phyloP scores from a whole-genome alignment of 2,888 invertebrate species.

The Archips crataeganus region DNA sequence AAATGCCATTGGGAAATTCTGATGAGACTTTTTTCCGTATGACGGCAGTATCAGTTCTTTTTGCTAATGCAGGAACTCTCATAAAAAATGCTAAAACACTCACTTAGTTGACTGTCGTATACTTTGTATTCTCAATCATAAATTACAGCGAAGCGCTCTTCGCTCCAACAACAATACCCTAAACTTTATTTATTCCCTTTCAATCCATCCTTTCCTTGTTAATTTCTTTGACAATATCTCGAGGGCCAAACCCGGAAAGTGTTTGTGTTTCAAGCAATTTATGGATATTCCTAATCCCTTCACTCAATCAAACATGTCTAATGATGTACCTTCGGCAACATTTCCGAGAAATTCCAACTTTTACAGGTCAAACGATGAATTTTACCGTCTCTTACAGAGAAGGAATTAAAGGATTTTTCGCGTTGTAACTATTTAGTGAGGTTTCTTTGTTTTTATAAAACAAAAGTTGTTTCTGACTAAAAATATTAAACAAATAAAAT shows the following conservation, averaged over 20 bases:
- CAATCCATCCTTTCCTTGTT: background rate
- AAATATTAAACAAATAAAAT: too few relatives aligned
- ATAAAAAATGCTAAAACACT: too few relatives aligned
- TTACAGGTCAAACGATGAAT: background rate
- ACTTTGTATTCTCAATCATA: background rate
- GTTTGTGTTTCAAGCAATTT: constrained; percentile 4
- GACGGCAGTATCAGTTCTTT: too few relatives aligned
- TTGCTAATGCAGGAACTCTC: too few relatives aligned
- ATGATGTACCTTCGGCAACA: background rate
- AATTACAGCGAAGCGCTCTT: background rate
- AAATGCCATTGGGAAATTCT: too few relatives aligned
- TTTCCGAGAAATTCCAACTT: background rate
- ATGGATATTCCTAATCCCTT: background rate
- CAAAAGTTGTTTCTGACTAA: too few relatives aligned
- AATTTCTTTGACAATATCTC: constrained; percentile 10
- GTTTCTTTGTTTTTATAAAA: too few relatives aligned
- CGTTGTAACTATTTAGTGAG: too few relatives aligned
- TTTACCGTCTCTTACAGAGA: too few relatives aligned
- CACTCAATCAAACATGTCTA: background rate
- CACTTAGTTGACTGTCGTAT: too few relatives aligned
- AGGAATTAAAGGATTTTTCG: too few relatives aligned
- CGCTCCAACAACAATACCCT: background rate
- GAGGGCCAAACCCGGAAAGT: background rate
- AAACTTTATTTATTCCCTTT: constrained; percentile 10
- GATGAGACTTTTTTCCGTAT: too few relatives aligned